A percentile compares a stretch with the other conserved stretches of the same genome.
Conservation (phyloP, 35 echinoderm and acorn worm genomes). For the Antedon bifida region DNA sequence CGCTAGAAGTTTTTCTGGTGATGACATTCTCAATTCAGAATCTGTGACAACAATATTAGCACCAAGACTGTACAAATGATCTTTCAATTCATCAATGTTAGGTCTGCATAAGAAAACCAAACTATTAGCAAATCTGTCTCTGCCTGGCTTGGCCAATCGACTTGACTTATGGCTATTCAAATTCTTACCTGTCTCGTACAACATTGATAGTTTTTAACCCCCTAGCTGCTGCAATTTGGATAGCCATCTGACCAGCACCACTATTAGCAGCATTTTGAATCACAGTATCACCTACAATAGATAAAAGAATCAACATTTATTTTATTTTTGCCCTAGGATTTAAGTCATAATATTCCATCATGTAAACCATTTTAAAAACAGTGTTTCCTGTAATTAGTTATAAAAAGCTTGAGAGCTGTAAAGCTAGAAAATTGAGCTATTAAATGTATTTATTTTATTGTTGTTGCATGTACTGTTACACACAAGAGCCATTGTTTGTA, state of each 20-base stretch:
- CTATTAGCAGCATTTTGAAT: constrained; percentile 98
- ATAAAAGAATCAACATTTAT: neutral
- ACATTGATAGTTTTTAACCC: constrained; percentile 88
- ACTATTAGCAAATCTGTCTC: neutral
- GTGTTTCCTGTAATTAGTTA: neutral
- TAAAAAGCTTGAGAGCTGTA: neutral
- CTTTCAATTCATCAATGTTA: constrained; percentile 36
- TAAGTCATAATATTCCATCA: too few species aligned
- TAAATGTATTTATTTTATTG: too few species aligned
- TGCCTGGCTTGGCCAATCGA: neutral
- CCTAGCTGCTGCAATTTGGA: constrained; percentile 85
- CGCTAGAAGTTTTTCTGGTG: neutral
- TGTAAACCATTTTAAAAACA: too few species aligned
- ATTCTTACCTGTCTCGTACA: constrained; percentile 60
- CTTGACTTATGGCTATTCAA: neutral
- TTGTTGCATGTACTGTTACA: too few species aligned
- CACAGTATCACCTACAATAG: constrained; percentile 53
- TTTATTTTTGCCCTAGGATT: too few species aligned
- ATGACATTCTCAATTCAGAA: constrained; percentile 1
- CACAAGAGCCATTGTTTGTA: too few species aligned
- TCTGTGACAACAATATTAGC: constrained; percentile 73
- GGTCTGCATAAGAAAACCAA: constrained; percentile 22
- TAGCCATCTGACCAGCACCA: constrained; percentile 81
- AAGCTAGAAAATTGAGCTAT: too few species aligned
- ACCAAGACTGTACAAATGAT: constrained; percentile 52